Evolutionary conservation across 1,140 invertebrate genomes (phyloP).

Genomic region (Drosophila obscura): DNA sequence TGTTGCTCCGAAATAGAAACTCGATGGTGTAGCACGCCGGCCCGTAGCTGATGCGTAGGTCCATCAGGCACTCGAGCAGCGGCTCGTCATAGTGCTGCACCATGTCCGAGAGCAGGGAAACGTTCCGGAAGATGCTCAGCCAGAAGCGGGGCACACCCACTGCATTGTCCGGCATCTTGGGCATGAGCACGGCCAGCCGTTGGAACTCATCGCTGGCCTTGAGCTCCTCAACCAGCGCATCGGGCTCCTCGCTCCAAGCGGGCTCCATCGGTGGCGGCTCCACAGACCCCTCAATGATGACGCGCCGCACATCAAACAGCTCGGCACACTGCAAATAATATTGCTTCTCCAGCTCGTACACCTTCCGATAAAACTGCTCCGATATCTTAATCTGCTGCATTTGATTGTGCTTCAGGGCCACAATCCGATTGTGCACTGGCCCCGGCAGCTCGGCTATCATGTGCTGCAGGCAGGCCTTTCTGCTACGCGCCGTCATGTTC

Average conservation of each 20-base stretch:
- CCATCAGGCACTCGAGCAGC: slow-evolving; percentile 94
- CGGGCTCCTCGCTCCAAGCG: slow-evolving; percentile 90
- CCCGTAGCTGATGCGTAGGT: slow-evolving; percentile 92
- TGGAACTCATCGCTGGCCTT: slow-evolving; percentile 82
- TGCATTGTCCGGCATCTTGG: slow-evolving; percentile 84
- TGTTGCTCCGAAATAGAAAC: slow-evolving; percentile 96
- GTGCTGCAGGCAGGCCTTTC: slow-evolving; percentile 69
- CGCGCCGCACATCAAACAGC: slow-evolving; percentile 91
- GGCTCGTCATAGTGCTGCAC: slow-evolving; percentile 97
- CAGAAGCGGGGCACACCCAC: slow-evolving; percentile 98
- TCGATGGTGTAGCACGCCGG: slow-evolving; percentile 87
- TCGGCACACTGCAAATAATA: slow-evolving; percentile 92
- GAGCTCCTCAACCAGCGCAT: slow-evolving; percentile 74
- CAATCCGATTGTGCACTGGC: slow-evolving; percentile 91
- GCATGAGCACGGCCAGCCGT: slow-evolving; percentile 40
- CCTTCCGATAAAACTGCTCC: slow-evolving; percentile 96
- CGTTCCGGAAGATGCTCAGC: slow-evolving; percentile 97
- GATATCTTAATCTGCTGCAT: slow-evolving; percentile 94
- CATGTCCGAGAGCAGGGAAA: slow-evolving; percentile 94
- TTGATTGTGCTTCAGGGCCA: slow-evolving; percentile 96
- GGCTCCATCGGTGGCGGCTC: slow-evolving; percentile 95
- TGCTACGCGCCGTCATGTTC: slow-evolving; percentile 48
- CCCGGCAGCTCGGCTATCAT: slow-evolving; percentile 87
- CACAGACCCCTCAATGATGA: slow-evolving; percentile 91
- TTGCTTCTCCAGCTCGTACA: slow-evolving; percentile 96